These are phyloP conservation scores for Brachycybe producta DNA, from an alignment of 2,888 invertebrate species.

Conservation along the genomic window DNA sequence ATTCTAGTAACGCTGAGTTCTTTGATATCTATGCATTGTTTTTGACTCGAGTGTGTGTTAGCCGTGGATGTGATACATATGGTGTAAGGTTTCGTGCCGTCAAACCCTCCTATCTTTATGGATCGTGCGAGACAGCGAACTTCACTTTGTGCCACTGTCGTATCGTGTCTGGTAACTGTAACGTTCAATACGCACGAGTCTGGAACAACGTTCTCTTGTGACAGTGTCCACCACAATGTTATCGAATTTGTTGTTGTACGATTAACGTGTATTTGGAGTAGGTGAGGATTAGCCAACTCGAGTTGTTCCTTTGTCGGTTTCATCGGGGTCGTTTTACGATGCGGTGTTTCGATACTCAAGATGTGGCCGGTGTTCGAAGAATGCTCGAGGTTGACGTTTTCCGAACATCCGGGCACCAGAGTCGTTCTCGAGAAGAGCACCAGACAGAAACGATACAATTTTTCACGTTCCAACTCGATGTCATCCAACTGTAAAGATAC, in stretches of 20 bases:
- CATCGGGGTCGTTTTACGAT: too few relatives aligned
- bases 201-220: background rate
- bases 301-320: too few relatives aligned
- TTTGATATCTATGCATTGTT: background rate
- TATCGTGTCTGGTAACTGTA: background rate
- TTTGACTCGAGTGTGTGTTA: background rate
- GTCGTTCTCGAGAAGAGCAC: conserved; percentile 1
- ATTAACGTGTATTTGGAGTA: background rate
- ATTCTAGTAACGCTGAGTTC: background rate
- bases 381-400: too few relatives aligned
- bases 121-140: background rate
- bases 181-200: conserved; percentile 1
- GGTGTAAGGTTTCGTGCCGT: background rate
- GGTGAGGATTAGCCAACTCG: too few relatives aligned
- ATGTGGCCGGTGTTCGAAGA: too few relatives aligned
- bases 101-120: background rate
- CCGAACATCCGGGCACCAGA: conserved; percentile 5
- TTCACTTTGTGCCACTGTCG: background rate
- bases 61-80: background rate
- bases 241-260: background rate
- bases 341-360: too few relatives aligned
- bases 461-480: background rate
- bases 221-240: conserved; percentile 2
- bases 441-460: conserved; percentile 1
- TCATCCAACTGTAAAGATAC: background rate